phyloP scores from a whole-genome alignment of 2,113 vertebrate species.

The Potamarius usumacintae region DNA sequence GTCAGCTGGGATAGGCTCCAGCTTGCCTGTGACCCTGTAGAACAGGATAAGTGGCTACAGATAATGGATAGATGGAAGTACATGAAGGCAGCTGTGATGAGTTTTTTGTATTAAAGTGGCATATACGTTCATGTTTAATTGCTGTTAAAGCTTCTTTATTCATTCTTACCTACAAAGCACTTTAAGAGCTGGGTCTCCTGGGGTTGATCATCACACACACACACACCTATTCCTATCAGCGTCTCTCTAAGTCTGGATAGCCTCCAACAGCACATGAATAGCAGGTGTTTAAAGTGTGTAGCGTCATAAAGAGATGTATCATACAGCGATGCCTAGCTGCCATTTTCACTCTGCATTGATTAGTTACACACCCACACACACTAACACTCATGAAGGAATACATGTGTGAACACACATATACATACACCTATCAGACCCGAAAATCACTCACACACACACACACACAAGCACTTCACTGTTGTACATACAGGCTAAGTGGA shows the following conservation, averaged over 20 bases:
- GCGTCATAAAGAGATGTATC: constrained; percentile 48
- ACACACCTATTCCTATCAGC: constrained; percentile 51
- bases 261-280: constrained; percentile 49
- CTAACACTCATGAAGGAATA: neutral
- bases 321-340: constrained; percentile 34
- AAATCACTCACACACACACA: neutral
- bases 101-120: constrained; percentile 35
- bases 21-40: too few species aligned
- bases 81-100: neutral
- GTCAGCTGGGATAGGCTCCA: too few species aligned
- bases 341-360: constrained; percentile 50
- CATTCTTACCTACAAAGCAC: constrained; percentile 48
- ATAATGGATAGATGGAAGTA: neutral
- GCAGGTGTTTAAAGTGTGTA: constrained; percentile 48
- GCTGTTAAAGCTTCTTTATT: constrained; percentile 43
- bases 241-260: constrained; percentile 33
- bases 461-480: neutral
- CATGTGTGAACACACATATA: neutral
- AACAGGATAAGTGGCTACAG: too few species aligned
- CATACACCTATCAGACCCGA: neutral
- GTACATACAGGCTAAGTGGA: neutral
- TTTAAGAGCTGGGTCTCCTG: constrained; percentile 47
- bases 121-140: constrained; percentile 34
- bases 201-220: constrained; percentile 49
- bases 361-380: constrained; percentile 41